Evolutionary conservation across 2,888 invertebrate species (phyloP).

Genomic region (Cosmorhoe ocellata): DNA sequence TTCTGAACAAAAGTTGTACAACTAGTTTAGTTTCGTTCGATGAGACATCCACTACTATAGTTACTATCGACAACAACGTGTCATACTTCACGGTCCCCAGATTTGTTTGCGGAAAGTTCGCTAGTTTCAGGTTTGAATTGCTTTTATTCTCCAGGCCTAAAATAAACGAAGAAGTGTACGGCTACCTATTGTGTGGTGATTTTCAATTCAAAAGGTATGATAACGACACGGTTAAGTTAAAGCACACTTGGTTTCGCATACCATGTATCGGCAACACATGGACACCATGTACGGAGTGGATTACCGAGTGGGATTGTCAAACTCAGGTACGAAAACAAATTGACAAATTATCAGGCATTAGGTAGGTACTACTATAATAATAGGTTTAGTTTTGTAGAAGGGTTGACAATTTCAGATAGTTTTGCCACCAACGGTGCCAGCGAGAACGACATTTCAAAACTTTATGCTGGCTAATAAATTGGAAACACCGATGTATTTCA

Average conservation of each 20-base stretch:
- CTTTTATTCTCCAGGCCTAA: constrained; percentile 54
- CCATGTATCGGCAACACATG: constrained; percentile 74
- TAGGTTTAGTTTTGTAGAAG: not conserved
- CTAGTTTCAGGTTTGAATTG: no score
- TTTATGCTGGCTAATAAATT: constrained; percentile 72
- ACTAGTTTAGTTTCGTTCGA: no score
- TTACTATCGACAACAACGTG: no score
- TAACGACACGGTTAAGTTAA: constrained; percentile 43
- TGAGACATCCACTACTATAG: no score
- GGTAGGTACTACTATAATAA: not conserved
- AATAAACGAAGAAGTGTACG: constrained; percentile 60
- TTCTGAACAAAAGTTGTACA: no score
- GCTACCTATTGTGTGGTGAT: constrained; percentile 69
- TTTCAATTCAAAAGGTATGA: constrained; percentile 57
- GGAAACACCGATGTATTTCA: constrained; percentile 68
- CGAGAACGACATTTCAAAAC: constrained; percentile 65
- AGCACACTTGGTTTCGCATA: constrained; percentile 71
- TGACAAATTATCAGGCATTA: no score
- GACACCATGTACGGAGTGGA: constrained; percentile 66
- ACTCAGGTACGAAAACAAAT: constrained; percentile 50
- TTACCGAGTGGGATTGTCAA: constrained; percentile 67
- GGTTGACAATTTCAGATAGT: constrained; percentile 48
- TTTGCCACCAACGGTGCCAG: constrained; percentile 73
- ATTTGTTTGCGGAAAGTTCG: no score
- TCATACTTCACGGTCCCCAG: no score